Conservation (phyloP, 2,888 invertebrate genomes). For the Eretmocerus hayati region DNA sequence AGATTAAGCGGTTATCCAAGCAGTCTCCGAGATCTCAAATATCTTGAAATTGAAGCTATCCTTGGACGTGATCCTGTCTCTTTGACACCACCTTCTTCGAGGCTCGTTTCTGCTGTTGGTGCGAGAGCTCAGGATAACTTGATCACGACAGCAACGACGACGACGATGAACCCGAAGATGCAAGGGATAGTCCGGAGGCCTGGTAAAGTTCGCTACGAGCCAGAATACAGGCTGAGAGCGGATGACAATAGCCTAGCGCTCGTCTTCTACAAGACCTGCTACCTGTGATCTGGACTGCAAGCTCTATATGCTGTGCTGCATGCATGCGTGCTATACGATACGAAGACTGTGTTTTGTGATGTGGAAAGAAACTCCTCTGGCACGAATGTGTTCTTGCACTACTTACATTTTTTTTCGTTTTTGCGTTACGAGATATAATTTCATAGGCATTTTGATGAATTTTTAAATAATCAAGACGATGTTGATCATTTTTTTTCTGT, state of each 20-base stretch:
- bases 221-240: slow-evolving; percentile 44
- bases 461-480: no score
- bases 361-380: no score
- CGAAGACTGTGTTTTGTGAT: no score
- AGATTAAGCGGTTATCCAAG: slow-evolving; percentile 32
- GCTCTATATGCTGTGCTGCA: no score
- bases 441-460: no score
- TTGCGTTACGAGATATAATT: no score
- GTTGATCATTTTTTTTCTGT: no score
- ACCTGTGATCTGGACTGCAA: slow-evolving; percentile 39
- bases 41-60: slow-evolving; percentile 39
- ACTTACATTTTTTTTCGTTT: no score
- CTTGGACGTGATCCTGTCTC: slow-evolving; percentile 31
- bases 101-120: not conserved
- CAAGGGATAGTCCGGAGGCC: slow-evolving; percentile 32
- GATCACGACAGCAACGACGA: not conserved
- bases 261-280: slow-evolving; percentile 45
- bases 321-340: no score
- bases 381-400: no score
- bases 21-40: slow-evolving; percentile 40
- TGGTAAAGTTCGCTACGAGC: slow-evolving; percentile 43
- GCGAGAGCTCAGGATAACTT: not conserved
- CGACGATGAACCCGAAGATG: slow-evolving; percentile 1
- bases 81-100: not conserved
- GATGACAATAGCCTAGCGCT: slow-evolving; percentile 45